phyloP scores from a whole-genome alignment of 2,797 vertebrate species.

The Sebastes taczanowskii region DNA sequence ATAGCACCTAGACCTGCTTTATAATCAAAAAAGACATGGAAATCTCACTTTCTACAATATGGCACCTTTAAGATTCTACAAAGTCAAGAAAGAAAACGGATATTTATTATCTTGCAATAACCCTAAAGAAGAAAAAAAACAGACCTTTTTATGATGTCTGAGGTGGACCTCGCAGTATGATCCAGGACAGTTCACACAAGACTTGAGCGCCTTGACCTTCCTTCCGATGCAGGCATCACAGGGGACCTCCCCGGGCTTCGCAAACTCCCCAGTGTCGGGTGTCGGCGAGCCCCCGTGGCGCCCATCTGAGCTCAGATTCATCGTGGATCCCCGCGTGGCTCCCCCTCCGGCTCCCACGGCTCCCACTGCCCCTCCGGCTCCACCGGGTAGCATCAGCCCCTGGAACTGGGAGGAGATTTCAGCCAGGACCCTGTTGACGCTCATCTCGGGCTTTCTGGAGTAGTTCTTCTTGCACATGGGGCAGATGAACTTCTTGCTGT shows the following conservation, averaged over 20 bases:
- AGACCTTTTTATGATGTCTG: constrained; percentile 78
- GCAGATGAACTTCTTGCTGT: constrained; percentile 82
- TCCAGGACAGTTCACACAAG: constrained; percentile 81
- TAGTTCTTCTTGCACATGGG: constrained; percentile 87
- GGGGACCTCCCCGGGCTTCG: constrained; percentile 70
- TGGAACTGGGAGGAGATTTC: constrained; percentile 85
- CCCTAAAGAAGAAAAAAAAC: not conserved
- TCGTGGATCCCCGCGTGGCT: constrained; percentile 12
- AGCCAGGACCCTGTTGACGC: constrained; percentile 83
- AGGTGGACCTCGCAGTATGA: constrained; percentile 84
- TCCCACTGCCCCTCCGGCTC: not conserved
- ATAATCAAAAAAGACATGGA: too few relatives aligned
- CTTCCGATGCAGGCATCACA: constrained; percentile 84
- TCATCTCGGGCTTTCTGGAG: constrained; percentile 80
- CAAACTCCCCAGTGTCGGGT: constrained; percentile 70
- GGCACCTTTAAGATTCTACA: not conserved
- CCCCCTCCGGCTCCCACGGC: not conserved
- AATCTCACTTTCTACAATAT: too few relatives aligned
- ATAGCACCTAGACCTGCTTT: not conserved
- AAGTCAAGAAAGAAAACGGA: not conserved
- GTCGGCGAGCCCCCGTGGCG: not conserved
- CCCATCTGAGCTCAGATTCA: constrained; percentile 21
- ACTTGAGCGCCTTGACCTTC: constrained; percentile 83
- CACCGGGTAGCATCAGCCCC: constrained; percentile 58
- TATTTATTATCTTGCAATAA: not conserved